Conservation (phyloP, 2,797 vertebrate species). For the Cryptoblepharus egeriae region DNA sequence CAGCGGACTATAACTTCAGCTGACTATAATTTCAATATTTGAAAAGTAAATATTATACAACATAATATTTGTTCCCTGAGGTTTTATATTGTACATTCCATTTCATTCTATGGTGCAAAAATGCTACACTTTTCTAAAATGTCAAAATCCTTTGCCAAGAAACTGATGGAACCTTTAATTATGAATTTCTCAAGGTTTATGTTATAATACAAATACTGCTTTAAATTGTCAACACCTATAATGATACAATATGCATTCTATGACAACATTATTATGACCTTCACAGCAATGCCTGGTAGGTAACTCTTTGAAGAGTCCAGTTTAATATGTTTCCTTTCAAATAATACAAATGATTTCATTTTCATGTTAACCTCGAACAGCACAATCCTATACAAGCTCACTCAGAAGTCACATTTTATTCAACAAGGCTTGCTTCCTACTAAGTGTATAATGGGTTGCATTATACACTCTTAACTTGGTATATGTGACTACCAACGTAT, state of each 20-base stretch:
- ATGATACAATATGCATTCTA: constrained; percentile 51
- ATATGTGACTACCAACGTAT: not conserved
- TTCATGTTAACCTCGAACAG: constrained; percentile 23
- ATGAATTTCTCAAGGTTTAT: constrained; percentile 50
- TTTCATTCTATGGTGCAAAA: constrained; percentile 27
- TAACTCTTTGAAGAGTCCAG: constrained; percentile 43
- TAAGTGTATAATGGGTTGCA: no score
- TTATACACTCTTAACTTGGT: constrained; percentile 15
- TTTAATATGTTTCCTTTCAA: constrained; percentile 37
- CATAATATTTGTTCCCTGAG: constrained; percentile 35
- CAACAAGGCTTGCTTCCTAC: no score
- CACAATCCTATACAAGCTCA: no score
- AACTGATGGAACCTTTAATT: constrained; percentile 62
- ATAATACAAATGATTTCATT: constrained; percentile 28
- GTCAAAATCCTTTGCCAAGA: constrained; percentile 51
- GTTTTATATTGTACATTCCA: constrained; percentile 26
- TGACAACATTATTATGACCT: constrained; percentile 53
- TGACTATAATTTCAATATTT: constrained; percentile 3
- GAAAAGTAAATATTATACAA: constrained; percentile 33
- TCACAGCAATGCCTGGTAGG: constrained; percentile 44
- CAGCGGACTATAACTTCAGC: no score
- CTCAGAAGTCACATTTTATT: no score
- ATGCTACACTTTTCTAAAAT: constrained; percentile 46
- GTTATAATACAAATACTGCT: constrained; percentile 51
- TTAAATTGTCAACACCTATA: constrained; percentile 58